Base-by-base conservation (phyloP, 2,113 vertebrate genomes). In the Pelecanoides urinatrix region DNA sequence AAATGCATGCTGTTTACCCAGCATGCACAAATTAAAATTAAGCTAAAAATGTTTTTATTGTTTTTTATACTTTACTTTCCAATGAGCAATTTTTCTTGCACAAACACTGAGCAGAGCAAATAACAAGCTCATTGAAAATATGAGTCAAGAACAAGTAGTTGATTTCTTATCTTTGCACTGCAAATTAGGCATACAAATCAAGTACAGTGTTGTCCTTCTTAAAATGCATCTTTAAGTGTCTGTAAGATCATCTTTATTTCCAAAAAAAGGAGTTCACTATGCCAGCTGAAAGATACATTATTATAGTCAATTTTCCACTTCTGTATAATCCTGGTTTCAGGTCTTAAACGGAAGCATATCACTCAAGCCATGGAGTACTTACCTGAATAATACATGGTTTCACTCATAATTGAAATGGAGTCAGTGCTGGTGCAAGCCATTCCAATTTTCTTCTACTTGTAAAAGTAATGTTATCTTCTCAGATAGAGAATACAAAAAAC, bases 91-190 rank as follows among this genome's bases (percentile, higher is more conserved):
- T 96, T 97, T 95, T 94, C 77, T 92, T 89, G 40, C 84, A 62
- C 56, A 97, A 94, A 92, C 96, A 97, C 55, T 66, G 72, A 96
- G 88, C 93, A 47, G 61, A 96, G 52, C 52, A 96, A 96, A 93
- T 96, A 96, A 82, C 75, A 95, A 94, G 83, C 76, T 84, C 88
- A 93, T 73, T 83, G 94, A 90, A 94, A 96, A 93, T 71, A 80
- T 40, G 63, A 91, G 42, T 91, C 77, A 79, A 87, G 96, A 95
- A 92, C 86, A 95, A 97, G 95, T 52, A 91, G 88, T n/a, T 91
- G 70, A 96, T 94, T 94, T 97, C 92, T 86, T 97, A 94, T 95
- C 80, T 88, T 88, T 92, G 52, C 79, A 55, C 83, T 92, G 85
- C 52, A 94, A 85, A 92, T 96, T 96, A 94, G 63, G n/a, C 93